Base-by-base conservation (phyloP, 2,888 invertebrate species). In the Erebia aethiops region DNA sequence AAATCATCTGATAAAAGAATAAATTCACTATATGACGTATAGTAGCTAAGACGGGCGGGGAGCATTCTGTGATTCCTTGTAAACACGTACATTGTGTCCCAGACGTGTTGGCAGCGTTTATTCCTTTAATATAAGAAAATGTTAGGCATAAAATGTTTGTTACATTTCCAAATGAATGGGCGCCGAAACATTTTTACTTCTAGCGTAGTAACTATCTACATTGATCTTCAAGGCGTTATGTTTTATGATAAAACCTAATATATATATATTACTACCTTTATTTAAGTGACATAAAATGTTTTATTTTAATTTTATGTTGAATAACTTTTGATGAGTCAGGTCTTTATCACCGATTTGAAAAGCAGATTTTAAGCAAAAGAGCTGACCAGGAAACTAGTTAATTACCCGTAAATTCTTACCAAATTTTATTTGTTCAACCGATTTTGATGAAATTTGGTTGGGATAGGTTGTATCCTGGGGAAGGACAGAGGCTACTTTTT, bases 11-110 rank as follows among this genome's bases (percentile, higher is more conserved):
- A 65, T 66, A 63, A 72, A 70, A 72, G n/a, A 63, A 72, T 69
- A 64, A 69, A 76, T 67, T 70, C 62, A 65, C 41, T 70, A 67
- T 54, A 65, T 5, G 26, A 74, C 80, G 76, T 75, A n/a, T n/a
- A n/a, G n/a, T n/a, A 69, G 75, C 71, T 69, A 68, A 68, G 66
- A 62, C 67, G 71, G 71, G 63, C 74, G 80, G 79, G 80, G 51
- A 71, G 80, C 83, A 80, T 81, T 81, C 81, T 77, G 82, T 82
- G 87, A 81, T 83, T 87, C 87, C 86, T 86, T 88, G 89, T 89
- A 87, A 90, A 90, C 88, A 89, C 83, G 84, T 86, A 83, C 81
- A 86, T 87, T 88, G 87, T 88, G 81, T 82, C 82, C 79, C 78
- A 80, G 82, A 82, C 83, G 81, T 81, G 84, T 83, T 80, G 81